Base-by-base conservation (phyloP, 2,113 vertebrate species). In the Scatophagus argus region DNA sequence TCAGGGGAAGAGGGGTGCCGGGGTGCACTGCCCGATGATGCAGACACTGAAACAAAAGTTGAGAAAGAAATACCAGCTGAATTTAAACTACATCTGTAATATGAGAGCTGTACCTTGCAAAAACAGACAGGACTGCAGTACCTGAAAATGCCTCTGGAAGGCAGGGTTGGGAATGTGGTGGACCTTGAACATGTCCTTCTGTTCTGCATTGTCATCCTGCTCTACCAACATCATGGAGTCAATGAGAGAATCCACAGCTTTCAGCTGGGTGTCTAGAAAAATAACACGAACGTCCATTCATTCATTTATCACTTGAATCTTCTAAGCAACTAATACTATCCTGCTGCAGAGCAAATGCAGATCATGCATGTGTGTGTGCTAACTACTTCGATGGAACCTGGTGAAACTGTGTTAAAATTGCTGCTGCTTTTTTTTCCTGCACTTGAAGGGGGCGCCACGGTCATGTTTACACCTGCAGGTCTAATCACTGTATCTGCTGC, bases 141-240 rank as follows among this genome's bases (percentile, higher is more conserved):
- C 98, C 97, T 99, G 98, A 91, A 96, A 99, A 5, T 96, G 93
- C 68, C 98, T 96, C 92, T 99, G 98, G 93, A 97, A 98, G 71
- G 94, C 90, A 55, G 98, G 98, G 85, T 99, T 99, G 80, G 96
- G 96, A 63, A 99, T 94, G 91, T 95, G 93, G 88, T 94, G 95
- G 73, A 94, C 94, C 79, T 97, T 96, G 81, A 98, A 95, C 19
- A 96, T 71, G 89, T 99, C 98, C 73, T 92, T 92, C 23, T 80
- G 78, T n/a, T 90, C 91, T 79, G 93, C 94, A 32, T 94, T 93
- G 56, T 96, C 93, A 84, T 95, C 93, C 71, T 93, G 76, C 64
- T 91, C 89, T 65, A 97, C 65, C 94, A 99, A 90, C 94, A 94
- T 98, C 98, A 99, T 99, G 34, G 96, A 96, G 84, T 97, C 96